Base-by-base conservation (phyloP, 1,140 invertebrate genomes). In the Danaus plexippus region DNA sequence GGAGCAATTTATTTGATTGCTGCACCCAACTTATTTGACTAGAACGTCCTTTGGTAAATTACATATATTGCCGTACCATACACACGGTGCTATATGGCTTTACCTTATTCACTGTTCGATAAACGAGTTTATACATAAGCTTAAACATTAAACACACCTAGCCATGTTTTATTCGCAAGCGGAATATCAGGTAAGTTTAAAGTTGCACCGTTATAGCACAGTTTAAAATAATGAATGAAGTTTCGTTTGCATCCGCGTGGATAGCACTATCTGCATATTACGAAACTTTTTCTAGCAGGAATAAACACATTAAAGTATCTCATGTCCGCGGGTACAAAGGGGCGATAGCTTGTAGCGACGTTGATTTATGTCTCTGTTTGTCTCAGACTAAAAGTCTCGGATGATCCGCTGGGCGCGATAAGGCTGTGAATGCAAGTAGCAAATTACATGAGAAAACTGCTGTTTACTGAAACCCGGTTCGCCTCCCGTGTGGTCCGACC, bases 301-400 rank as follows among this genome's bases (percentile, higher is more conserved):
- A 77, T 73, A 77, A 77, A 79, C 72, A 75, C 73, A 77, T 77
- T 77, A 75, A 68, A 71, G 67, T 65, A 68, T 73, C 54, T 66
- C 66, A 63, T 65, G 69, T 77, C 66, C 68, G 71, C 66, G 64
- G 67, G 71, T 64, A 69, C 66, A 66, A 69, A 75, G 68, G 64
- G 71, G 70, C 67, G 75, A 80, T 77, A 76, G 77, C 70, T 75
- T 71, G 67, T 69, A 65, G 64, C 73, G 75, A 80, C 77, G 60
- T 77, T 80, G 77, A 80, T 80, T 80, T 80, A 80, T 80, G 75
- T 75, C 68, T 76, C 67, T 66, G 75, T 78, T 77, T 77, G 76
- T 75, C 66, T 59, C 71, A 65, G 74, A 69, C 63, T 57, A 66
- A 58, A 66, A 71, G 71, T 64, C 66, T 60, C 66, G 65, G 67